Base-by-base conservation (phyloP, 2,113 vertebrate genomes). In the Anolis sagrei region DNA sequence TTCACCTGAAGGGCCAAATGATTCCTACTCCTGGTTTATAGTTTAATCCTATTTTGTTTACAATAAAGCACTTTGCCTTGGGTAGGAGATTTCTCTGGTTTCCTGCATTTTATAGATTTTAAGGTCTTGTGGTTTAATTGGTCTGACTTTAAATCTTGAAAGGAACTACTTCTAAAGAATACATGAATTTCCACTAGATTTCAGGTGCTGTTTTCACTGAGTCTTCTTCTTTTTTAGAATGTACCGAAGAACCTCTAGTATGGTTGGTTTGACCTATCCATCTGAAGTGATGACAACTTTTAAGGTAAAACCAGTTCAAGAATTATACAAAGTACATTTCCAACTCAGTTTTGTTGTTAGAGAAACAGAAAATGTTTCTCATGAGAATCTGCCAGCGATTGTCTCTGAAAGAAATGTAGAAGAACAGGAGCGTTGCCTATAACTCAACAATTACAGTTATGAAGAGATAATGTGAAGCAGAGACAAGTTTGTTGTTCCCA, bases 231-330 rank as follows among this genome's bases (percentile, higher is more conserved):
- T 89, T 87, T 94, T 83, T 94, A 99, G 99, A 96, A 99, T 99
- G 98, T 99, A 99, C 95, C 97, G 99, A 94, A 97, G 98, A 93
- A 98, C 97, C 0, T 99, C 98, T 79, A 99, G 97, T 93, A 97
- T 99, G 98, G 97, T 97, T 68, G 99, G 98, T 79, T 96, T 99
- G 94, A 97, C 97, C 75, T 99, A 98, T 88, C 98, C 98, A 89
- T 96, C 98, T 92, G 96, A 97, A 87, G 98, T 98, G 83, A 96
- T 99, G 93, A 87, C 93, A 83, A 97, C 97, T 85, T 97, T 99
- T 92, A 99, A 99, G 98, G 99, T 99, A 95, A 96, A 93, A 88
- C n/a, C 84, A 90, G 2, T 94, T 92, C 58, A 87, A 79, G 93
- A 69, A 34, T 84, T 88, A 87, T 92, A 44, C 39, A 44, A 44